These are phyloP conservation scores for Gymnorhina tibicen DNA, from an alignment of 2,113 vertebrate species.

Conservation along the genomic window DNA sequence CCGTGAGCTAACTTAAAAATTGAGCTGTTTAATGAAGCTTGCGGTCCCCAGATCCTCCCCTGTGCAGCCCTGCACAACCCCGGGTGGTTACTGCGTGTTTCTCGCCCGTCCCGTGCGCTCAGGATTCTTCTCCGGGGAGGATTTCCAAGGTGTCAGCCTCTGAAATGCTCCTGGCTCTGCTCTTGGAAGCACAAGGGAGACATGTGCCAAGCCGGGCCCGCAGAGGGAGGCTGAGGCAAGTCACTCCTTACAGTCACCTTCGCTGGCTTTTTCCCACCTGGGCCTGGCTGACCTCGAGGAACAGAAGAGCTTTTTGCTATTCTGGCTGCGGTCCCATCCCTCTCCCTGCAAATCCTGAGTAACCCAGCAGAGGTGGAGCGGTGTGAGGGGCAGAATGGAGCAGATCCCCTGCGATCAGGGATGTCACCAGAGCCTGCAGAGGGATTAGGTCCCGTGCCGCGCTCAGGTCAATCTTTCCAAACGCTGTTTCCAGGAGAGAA, in stretches of 20 bases:
- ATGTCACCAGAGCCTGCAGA: neutral
- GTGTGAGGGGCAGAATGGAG: neutral
- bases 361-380: neutral
- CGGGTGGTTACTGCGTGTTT: neutral
- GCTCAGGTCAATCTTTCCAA: neutral
- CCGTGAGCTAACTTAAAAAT: neutral
- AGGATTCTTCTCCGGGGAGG: neutral
- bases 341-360: neutral
- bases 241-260: neutral
- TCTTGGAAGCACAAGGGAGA: neutral
- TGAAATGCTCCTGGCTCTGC: neutral
- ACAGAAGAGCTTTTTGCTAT: neutral
- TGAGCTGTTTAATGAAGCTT: neutral
- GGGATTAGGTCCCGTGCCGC: neutral
- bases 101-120: neutral
- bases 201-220: neutral
- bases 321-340: neutral
- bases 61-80: neutral
- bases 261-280: neutral
- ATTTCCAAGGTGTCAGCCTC: neutral
- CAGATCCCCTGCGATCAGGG: neutral
- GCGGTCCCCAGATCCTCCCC: neutral
- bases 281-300: neutral
- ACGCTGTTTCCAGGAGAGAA: neutral
- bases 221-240: neutral